Evolutionary conservation across 2,797 vertebrate species (phyloP).

Genomic region (Setipinna tenuifilis): DNA sequence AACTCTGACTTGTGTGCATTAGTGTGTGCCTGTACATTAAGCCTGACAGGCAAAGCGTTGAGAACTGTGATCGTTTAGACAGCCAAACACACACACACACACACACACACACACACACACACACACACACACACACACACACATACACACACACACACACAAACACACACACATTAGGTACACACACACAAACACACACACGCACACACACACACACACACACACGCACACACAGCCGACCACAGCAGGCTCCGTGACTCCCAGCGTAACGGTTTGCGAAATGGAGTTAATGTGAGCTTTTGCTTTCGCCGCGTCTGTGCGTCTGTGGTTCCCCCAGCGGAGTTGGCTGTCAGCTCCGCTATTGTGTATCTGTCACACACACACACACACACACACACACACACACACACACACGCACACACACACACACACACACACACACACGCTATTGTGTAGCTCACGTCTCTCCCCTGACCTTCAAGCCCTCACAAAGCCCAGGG

Average conservation of each 20-base stretch:
- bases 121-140: too few relatives aligned
- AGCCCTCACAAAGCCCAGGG: conserved; percentile 33
- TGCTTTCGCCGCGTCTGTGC: not conserved
- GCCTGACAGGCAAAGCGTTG: not conserved
- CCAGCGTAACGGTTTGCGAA: conserved; percentile 48
- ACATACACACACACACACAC: too few relatives aligned
- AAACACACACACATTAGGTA: not conserved
- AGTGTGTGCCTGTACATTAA: not conserved
- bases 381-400: too few relatives aligned
- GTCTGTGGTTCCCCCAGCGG: conserved; percentile 22
- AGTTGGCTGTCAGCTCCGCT: conserved; percentile 43
- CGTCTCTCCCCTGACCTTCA: conserved; percentile 42
- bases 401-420: too few relatives aligned
- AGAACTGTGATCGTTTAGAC: not conserved
- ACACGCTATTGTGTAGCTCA: conserved; percentile 3
- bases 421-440: too few relatives aligned
- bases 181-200: too few relatives aligned
- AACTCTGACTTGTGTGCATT: not conserved
- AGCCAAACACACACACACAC: too few relatives aligned
- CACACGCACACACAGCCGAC: not conserved
- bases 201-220: too few relatives aligned
- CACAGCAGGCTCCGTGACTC: conserved; percentile 28
- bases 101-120: too few relatives aligned
- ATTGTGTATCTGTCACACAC: too few relatives aligned
- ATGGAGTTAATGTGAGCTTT: conserved; percentile 36